phyloP scores from a whole-genome alignment of 2,797 vertebrate species.

The Crenuchus spilurus region DNA sequence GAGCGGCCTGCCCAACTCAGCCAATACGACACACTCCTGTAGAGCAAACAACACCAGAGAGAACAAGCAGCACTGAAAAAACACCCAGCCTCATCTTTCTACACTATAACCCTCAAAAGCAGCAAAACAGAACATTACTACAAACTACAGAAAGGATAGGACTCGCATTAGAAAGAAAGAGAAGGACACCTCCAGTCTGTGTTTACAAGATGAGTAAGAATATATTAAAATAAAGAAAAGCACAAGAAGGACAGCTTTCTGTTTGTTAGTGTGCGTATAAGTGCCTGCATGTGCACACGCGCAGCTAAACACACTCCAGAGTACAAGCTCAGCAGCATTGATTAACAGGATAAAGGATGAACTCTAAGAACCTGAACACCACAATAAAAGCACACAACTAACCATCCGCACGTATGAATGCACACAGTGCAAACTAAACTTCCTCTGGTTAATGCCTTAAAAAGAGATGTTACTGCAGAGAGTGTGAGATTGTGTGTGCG shows the following conservation, averaged over 20 bases:
- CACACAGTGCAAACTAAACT: conserved; percentile 21
- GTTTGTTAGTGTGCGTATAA: conserved; percentile 74
- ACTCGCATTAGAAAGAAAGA: conserved; percentile 9
- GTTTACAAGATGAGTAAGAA: not conserved
- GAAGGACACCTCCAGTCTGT: not conserved
- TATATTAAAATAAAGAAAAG: not conserved
- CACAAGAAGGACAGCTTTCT: conserved; percentile 66
- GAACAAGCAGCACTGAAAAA: conserved; percentile 29
- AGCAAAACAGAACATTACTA: conserved; percentile 36
- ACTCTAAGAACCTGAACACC: conserved; percentile 49
- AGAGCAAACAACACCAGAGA: conserved; percentile 54
- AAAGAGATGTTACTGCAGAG: conserved; percentile 14
- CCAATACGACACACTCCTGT: conserved; percentile 71
- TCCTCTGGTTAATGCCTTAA: conserved; percentile 14
- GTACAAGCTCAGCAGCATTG: conserved; percentile 78
- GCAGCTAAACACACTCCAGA: conserved; percentile 77
- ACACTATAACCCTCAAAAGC: conserved; percentile 44
- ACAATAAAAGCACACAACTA: conserved; percentile 45
- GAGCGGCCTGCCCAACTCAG: conserved; percentile 52
- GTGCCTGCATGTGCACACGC: conserved; percentile 26
- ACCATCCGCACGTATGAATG: not conserved
- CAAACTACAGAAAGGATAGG: conserved; percentile 12
- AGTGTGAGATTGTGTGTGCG: not conserved
- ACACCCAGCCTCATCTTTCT: conserved; percentile 61
- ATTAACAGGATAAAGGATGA: conserved; percentile 81